Percentiles rank a stretch among this genome's conserved stretches.
Conservation (phyloP, 2,113 vertebrate species). For the Microtus ochrogaster region DNA sequence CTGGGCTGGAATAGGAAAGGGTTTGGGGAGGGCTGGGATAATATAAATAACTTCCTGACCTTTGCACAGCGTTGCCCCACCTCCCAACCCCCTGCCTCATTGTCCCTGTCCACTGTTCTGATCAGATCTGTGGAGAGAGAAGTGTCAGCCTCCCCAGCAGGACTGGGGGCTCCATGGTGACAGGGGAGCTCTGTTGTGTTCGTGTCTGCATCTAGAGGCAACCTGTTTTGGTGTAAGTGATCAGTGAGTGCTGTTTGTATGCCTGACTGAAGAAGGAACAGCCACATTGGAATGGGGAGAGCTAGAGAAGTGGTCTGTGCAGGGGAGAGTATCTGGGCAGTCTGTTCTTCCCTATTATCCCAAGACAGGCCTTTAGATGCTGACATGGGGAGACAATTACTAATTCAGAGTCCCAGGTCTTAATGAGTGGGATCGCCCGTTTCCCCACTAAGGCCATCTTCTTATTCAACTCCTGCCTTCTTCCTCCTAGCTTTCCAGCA, state of each 20-base stretch:
- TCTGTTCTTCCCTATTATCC: not conserved
- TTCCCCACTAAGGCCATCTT: not conserved
- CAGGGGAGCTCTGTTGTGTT: not conserved
- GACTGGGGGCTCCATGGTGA: not conserved
- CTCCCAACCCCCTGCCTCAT: not conserved
- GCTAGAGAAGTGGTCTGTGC: not conserved
- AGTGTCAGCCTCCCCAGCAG: not conserved
- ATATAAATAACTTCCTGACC: slow-evolving; percentile 34
- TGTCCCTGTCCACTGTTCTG: not conserved
- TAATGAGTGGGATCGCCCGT: not conserved
- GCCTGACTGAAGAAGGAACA: not conserved
- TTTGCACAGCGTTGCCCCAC: not conserved
- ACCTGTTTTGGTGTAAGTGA: not conserved
- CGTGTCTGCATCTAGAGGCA: not conserved
- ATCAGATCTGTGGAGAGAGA: not conserved
- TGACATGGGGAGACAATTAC: not conserved
- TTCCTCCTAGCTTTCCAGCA: not conserved
- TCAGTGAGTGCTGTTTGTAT: not conserved
- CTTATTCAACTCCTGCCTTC: not conserved
- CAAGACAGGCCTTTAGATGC: not conserved
- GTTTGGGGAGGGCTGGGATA: slow-evolving; percentile 14
- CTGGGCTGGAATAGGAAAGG: not conserved
- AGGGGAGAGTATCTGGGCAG: not conserved
- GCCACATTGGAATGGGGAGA: not conserved
- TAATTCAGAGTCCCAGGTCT: not conserved